phyloP scores from a whole-genome alignment of 1,140 invertebrate genomes.

The Cepaea nemoralis region DNA sequence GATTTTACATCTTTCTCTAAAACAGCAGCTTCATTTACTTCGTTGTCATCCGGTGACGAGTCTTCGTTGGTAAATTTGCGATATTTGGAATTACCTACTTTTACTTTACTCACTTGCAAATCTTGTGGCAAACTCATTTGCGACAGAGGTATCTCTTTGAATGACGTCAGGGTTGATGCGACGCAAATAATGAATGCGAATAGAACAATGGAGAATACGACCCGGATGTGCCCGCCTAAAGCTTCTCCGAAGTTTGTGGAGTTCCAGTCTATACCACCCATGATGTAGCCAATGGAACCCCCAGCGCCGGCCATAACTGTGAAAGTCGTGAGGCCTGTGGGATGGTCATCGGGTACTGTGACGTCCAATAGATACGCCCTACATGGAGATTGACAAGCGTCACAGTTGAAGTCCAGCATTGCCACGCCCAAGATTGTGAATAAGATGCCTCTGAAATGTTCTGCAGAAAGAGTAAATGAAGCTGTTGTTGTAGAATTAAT shows the following conservation, averaged over 20 bases:
- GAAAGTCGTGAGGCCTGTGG: conserved; percentile 91
- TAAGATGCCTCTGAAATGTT: conserved; percentile 75
- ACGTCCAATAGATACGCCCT: conserved; percentile 93
- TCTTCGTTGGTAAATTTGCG: conserved; percentile 67
- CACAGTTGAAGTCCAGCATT: conserved; percentile 93
- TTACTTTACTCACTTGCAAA: conserved; percentile 65
- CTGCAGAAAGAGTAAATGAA: conserved; percentile 35
- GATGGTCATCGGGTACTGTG: conserved; percentile 92
- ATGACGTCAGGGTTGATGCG: conserved; percentile 61
- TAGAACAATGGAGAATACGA: conserved; percentile 76
- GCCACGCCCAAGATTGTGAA: conserved; percentile 94
- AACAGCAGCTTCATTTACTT: not conserved
- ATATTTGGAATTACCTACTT: conserved; percentile 67
- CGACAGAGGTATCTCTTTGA: conserved; percentile 65
- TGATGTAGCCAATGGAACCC: conserved; percentile 91
- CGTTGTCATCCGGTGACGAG: conserved; percentile 40
- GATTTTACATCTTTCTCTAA: not conserved
- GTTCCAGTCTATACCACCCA: conserved; percentile 92
- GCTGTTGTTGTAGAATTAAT: not conserved
- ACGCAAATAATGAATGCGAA: conserved; percentile 61
- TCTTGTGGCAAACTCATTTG: conserved; percentile 51
- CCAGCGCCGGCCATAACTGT: conserved; percentile 96
- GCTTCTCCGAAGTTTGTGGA: conserved; percentile 80
- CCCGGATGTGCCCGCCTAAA: conserved; percentile 85
- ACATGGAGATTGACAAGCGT: conserved; percentile 94